Evolutionary conservation across 1,140 invertebrate genomes (phyloP).

Genomic region (Thaumetopoea pityocampa): DNA sequence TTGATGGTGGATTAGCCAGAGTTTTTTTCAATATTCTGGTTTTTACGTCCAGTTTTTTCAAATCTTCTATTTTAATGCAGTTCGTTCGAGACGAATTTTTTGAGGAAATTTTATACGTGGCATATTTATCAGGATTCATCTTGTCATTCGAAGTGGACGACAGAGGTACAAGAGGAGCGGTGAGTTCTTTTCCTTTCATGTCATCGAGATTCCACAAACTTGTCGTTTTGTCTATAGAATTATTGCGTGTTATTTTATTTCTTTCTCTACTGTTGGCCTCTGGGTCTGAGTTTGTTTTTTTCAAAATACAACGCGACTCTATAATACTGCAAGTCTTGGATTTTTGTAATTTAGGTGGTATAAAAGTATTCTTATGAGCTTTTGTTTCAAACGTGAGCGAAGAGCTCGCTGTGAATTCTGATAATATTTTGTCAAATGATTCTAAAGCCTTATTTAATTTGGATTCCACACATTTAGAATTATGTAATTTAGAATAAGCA

Average conservation of each 20-base stretch:
- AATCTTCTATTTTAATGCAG: slow-evolving; percentile 59
- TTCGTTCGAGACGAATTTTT: slow-evolving; percentile 50
- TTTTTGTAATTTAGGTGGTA: slow-evolving; percentile 76
- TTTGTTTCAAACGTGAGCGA: slow-evolving; percentile 38
- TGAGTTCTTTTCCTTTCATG: slow-evolving; percentile 70
- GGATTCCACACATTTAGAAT: slow-evolving; percentile 48
- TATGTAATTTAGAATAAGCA: slow-evolving; percentile 19
- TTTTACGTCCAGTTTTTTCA: slow-evolving; percentile 72
- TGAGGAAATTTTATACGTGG: slow-evolving; percentile 70
- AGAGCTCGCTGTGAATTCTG: slow-evolving; percentile 64
- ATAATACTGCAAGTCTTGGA: slow-evolving; percentile 80
- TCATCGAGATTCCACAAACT: slow-evolving; percentile 76
- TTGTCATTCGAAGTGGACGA: slow-evolving; percentile 47
- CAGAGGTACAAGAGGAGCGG: slow-evolving; percentile 57
- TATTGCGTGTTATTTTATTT: slow-evolving; percentile 55
- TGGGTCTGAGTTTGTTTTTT: slow-evolving; percentile 68
- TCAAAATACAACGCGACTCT: slow-evolving; percentile 78
- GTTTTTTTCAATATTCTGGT: slow-evolving; percentile 74
- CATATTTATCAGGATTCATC: slow-evolving; percentile 68
- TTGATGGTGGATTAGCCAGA: slow-evolving; percentile 70
- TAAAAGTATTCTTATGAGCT: slow-evolving; percentile 39
- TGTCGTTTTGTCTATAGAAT: slow-evolving; percentile 72
- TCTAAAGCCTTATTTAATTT: slow-evolving; percentile 79
- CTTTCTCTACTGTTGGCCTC: slow-evolving; percentile 43
- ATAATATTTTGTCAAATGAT: slow-evolving; percentile 80